Conservation (phyloP, 2,888 invertebrate genomes). For the Cordilura impudica region DNA sequence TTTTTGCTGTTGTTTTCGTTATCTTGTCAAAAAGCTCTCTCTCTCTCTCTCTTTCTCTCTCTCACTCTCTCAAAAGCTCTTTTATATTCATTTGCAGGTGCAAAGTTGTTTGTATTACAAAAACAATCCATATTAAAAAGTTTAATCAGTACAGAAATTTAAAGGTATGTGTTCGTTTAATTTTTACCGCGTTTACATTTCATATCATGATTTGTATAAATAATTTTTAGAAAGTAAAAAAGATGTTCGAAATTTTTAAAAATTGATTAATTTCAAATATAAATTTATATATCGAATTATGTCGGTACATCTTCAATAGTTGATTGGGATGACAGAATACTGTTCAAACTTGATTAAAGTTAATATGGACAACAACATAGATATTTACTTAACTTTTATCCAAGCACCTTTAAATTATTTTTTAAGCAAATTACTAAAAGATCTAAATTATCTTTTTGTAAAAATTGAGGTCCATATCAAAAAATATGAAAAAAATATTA, state of each 20-base stretch:
- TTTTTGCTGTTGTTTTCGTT: conserved; percentile 3
- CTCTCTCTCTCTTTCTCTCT: not conserved
- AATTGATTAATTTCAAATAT: not conserved
- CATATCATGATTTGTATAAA: too few species aligned
- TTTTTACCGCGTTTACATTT: too few species aligned
- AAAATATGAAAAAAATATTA: too few species aligned
- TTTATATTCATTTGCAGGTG: conserved; percentile 1
- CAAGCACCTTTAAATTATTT: not conserved
- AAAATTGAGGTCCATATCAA: too few species aligned
- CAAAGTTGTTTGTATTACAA: not conserved
- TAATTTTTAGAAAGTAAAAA: too few species aligned
- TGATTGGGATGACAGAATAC: too few species aligned
- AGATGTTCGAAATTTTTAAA: not conserved
- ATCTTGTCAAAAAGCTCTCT: conserved; percentile 28
- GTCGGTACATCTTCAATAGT: too few species aligned
- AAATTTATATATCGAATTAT: too few species aligned
- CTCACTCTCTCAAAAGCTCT: conserved; percentile 21
- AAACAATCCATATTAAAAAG: not conserved
- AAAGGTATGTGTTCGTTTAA: conserved; percentile 35
- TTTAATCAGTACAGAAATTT: conserved; percentile 1
- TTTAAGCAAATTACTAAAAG: too few species aligned
- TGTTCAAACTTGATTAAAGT: too few species aligned
- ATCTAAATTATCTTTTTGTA: too few species aligned
- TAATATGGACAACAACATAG: too few species aligned
- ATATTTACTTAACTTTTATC: not conserved